Conservation (phyloP, 2,113 vertebrate species). For the Cyanistes caeruleus region DNA sequence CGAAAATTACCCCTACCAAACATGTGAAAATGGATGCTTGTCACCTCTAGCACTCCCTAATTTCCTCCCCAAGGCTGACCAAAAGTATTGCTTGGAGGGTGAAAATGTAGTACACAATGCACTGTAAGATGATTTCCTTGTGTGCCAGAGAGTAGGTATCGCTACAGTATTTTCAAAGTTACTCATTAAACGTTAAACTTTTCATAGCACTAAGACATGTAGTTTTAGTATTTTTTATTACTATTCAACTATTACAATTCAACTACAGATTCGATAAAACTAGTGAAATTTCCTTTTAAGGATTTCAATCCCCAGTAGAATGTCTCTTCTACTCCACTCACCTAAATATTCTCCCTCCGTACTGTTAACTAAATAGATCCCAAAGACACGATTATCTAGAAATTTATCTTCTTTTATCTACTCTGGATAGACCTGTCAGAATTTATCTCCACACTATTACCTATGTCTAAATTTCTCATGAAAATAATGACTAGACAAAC, state of each 20-base stretch:
- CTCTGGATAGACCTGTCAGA: neutral
- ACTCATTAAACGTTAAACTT: neutral
- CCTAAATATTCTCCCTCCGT: neutral
- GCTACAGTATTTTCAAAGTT: neutral
- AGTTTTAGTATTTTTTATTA: constrained; percentile 1
- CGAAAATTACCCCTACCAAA: constrained; percentile 50
- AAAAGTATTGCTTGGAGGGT: neutral
- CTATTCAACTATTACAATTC: neutral
- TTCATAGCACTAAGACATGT: neutral
- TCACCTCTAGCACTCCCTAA: constrained; percentile 40
- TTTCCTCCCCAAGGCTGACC: constrained; percentile 36
- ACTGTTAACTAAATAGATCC: neutral
- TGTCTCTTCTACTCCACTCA: neutral
- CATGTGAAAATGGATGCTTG: constrained; percentile 43
- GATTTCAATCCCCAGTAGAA: neutral
- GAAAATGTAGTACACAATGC: neutral
- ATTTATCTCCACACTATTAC: neutral
- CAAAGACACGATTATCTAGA: neutral
- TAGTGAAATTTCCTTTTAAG: neutral
- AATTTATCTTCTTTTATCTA: constrained; percentile 1
- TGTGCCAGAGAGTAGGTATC: neutral
- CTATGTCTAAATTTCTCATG: neutral
- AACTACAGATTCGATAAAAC: neutral
- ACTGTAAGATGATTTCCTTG: neutral
- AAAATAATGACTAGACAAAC: neutral